phyloP scores from a whole-genome alignment of 2,888 invertebrate genomes.

The Pseudanteris insignis region DNA sequence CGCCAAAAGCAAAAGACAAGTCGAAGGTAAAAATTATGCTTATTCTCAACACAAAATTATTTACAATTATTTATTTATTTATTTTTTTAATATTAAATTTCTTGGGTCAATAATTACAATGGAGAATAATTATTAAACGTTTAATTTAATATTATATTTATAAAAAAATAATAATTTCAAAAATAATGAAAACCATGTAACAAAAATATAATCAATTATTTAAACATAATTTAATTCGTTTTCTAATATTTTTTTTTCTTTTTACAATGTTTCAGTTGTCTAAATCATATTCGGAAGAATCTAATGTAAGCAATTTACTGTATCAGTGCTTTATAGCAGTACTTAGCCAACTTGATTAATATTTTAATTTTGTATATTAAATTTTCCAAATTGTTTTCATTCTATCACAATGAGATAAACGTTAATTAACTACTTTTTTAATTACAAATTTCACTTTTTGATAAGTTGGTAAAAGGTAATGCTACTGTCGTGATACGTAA shows the following conservation, averaged over 20 bases:
- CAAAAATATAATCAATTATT: too few species aligned
- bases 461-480: conserved; percentile 36
- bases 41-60: neutral
- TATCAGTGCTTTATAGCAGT: conserved; percentile 38
- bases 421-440: too few species aligned
- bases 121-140: too few species aligned
- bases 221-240: too few species aligned
- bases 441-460: conserved; percentile 8
- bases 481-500: conserved; percentile 36
- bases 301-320: conserved; percentile 65
- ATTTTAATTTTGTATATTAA: conserved; percentile 9
- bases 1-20: conserved; percentile 73
- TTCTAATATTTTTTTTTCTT: conserved; percentile 48
- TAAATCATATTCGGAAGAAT: conserved; percentile 66
- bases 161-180: too few species aligned
- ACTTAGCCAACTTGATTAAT: conserved; percentile 27
- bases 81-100: too few species aligned
- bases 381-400: neutral
- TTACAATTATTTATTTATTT: too few species aligned
- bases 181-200: too few species aligned
- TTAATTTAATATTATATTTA: too few species aligned
- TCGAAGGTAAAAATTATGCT: conserved; percentile 74
- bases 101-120: too few species aligned
- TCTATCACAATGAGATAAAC: neutral
- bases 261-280: conserved; percentile 64